phyloP scores from a whole-genome alignment of 2,797 vertebrate genomes.

The Brotula barbata region DNA sequence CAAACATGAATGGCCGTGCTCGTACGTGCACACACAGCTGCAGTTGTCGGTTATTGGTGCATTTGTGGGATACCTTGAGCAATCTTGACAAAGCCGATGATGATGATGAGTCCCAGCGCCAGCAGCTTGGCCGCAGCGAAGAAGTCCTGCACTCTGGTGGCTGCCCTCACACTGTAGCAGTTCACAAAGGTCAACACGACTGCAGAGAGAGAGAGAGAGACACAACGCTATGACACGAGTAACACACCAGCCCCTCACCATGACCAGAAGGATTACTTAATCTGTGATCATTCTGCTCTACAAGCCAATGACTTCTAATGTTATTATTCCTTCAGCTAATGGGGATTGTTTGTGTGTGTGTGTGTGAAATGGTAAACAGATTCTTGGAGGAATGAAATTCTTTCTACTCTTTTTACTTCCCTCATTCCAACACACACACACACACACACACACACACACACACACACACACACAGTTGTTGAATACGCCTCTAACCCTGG shows the following conservation, averaged over 20 bases:
- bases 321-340: too few relatives aligned
- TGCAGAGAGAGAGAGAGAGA: conserved; percentile 51
- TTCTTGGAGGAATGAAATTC: conserved; percentile 36
- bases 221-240: not conserved
- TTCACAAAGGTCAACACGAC: conserved; percentile 93
- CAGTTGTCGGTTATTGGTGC: not conserved
- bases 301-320: too few relatives aligned
- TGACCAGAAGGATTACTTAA: too few relatives aligned
- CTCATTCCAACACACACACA: conserved; percentile 4
- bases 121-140: conserved; percentile 94
- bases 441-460: conserved; percentile 9
- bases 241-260: too few relatives aligned
- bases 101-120: conserved; percentile 90
- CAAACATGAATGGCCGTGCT: too few relatives aligned
- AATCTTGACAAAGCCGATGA: conserved; percentile 87
- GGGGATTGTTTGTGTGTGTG: too few relatives aligned
- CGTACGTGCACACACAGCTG: too few relatives aligned
- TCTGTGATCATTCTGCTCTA: too few relatives aligned
- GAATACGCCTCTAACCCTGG: conserved; percentile 18
- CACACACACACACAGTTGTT: conserved; percentile 7
- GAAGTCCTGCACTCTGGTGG: conserved; percentile 93
- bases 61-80: conserved; percentile 59
- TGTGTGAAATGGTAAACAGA: conserved; percentile 23
- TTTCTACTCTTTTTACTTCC: too few relatives aligned
- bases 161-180: conserved; percentile 96